Percentiles rank a stretch among this genome's conserved stretches.
Conservation (phyloP, 2,888 invertebrate species). For the Lasioglossum pauxillum region DNA sequence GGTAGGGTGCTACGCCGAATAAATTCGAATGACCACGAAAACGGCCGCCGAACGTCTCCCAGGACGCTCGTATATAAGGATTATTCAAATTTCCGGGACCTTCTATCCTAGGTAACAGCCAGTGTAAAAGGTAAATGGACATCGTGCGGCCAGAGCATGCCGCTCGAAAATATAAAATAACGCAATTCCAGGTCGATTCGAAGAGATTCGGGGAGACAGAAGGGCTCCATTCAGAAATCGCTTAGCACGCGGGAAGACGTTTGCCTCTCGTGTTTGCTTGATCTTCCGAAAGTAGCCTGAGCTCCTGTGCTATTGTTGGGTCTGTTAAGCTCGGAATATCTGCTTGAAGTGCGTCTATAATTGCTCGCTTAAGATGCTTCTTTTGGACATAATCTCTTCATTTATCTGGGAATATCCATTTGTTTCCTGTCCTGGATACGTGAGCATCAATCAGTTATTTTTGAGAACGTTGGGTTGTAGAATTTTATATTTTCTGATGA, state of each 20-base stretch:
- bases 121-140: constrained; percentile 31
- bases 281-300: background rate
- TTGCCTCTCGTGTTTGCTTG: constrained; percentile 22
- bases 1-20: constrained; percentile 46
- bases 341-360: background rate
- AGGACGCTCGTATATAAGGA: constrained; percentile 60
- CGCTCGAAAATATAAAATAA: constrained; percentile 57
- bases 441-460: background rate
- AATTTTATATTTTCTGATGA: background rate
- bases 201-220: constrained; percentile 46
- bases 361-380: background rate
- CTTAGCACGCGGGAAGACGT: constrained; percentile 46
- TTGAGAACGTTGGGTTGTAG: background rate
- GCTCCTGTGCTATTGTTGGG: background rate
- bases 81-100: constrained; percentile 67
- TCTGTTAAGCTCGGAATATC: background rate
- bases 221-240: constrained; percentile 32
- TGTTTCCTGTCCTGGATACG: background rate
- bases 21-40: constrained; percentile 64
- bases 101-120: constrained; percentile 29
- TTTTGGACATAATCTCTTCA: too few relatives aligned
- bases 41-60: constrained; percentile 44
- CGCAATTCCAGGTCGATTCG: constrained; percentile 48
- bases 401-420: background rate
- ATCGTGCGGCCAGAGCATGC: constrained; percentile 22